These are phyloP conservation scores for Agonum fuliginosum DNA, from an alignment of 2,888 invertebrate genomes.

Conservation along the genomic window DNA sequence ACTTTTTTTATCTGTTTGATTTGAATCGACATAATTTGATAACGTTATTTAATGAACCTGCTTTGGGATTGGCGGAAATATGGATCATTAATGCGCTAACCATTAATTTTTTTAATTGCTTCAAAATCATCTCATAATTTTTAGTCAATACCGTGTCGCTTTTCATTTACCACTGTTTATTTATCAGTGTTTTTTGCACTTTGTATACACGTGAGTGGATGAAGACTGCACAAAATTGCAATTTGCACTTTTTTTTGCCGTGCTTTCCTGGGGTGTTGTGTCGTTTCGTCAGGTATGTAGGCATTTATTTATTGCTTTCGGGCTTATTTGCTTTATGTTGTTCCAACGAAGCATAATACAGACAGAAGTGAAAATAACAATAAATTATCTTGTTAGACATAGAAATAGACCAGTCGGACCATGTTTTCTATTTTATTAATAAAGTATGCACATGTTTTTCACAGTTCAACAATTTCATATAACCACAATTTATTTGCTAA, in stretches of 20 bases:
- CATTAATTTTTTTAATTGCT: background rate
- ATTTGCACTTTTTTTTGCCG: conserved; percentile 43
- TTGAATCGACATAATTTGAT: conserved; percentile 12
- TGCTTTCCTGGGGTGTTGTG: conserved; percentile 45
- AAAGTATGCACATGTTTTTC: too few relatives aligned
- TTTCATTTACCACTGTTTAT: conserved; percentile 1
- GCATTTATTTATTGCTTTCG: conserved; percentile 43
- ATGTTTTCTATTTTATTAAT: too few relatives aligned
- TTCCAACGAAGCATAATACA: too few relatives aligned
- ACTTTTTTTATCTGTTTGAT: conserved; percentile 17
- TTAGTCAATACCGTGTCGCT: background rate
- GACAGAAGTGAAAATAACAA: too few relatives aligned
- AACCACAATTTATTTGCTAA: too few relatives aligned
- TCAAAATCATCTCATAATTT: background rate
- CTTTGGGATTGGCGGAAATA: background rate
- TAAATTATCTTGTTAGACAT: too few relatives aligned
- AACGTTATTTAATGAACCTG: background rate
- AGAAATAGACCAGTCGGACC: too few relatives aligned
- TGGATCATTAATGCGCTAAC: background rate
- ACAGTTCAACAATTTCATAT: too few relatives aligned
- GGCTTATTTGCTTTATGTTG: conserved; percentile 49
- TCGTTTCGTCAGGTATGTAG: conserved; percentile 51
- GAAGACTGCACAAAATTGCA: conserved; percentile 48
- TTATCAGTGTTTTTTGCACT: conserved; percentile 29
- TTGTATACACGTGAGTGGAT: conserved; percentile 30